A percentile compares a stretch with the other conserved stretches of the same genome.
These are phyloP conservation scores for Dendrophyllia cribrosa DNA, from an alignment of 64 coral and sea anemone genomes.

Conservation along the genomic window DNA sequence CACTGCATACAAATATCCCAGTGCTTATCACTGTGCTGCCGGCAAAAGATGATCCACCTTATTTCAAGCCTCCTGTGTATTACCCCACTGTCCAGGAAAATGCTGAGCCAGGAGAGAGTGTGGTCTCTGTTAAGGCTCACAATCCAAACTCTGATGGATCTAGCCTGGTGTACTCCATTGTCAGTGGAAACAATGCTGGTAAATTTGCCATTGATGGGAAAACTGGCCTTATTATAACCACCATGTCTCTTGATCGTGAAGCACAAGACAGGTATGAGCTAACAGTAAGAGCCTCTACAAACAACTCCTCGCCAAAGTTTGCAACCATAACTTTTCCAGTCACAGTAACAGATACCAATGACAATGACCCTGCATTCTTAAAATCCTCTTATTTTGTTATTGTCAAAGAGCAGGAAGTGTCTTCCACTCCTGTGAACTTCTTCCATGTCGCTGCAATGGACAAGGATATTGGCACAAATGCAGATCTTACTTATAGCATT, in stretches of 20 bases:
- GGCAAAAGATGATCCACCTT: constrained; percentile 77
- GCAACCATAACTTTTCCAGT: constrained; percentile 69
- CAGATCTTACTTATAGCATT: constrained; percentile 69
- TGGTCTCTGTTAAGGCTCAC: constrained; percentile 72
- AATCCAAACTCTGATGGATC: constrained; percentile 86
- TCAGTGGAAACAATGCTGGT: constrained; percentile 67
- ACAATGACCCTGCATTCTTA: constrained; percentile 69
- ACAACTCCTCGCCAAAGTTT: constrained; percentile 42
- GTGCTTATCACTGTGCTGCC: constrained; percentile 72
- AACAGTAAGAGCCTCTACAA: constrained; percentile 67
- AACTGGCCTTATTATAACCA: constrained; percentile 79
- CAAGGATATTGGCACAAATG: constrained; percentile 72
- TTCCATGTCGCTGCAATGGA: constrained; percentile 65
- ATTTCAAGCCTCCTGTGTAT: constrained; percentile 82
- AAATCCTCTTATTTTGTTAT: constrained; percentile 18
- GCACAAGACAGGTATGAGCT: constrained; percentile 40
- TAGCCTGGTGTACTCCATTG: constrained; percentile 66
- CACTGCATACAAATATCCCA: constrained; percentile 86
- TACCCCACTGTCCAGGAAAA: constrained; percentile 79
- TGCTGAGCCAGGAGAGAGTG: constrained; percentile 40
- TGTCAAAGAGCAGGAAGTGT: constrained; percentile 45
- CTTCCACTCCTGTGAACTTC: neutral
- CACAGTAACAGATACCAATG: constrained; percentile 84
- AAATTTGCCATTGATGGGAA: constrained; percentile 71
- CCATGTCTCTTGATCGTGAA: constrained; percentile 66